Percentiles rank a stretch among this genome's conserved stretches.
These are phyloP conservation scores for Halichoeres trimaculatus DNA, from an alignment of 2,113 vertebrate species.

Conservation along the genomic window DNA sequence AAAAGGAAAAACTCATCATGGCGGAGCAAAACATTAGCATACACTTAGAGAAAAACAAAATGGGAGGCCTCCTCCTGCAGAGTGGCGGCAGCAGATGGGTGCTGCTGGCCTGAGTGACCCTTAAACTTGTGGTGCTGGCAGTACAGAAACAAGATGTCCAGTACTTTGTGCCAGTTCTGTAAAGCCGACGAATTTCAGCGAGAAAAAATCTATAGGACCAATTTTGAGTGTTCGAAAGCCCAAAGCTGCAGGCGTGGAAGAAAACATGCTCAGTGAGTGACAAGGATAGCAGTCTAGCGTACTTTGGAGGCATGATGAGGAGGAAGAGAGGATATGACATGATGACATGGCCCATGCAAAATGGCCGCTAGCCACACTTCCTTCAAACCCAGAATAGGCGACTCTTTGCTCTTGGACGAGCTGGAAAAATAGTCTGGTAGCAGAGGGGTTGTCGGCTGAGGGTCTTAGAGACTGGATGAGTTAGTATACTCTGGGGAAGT, in stretches of 20 bases:
- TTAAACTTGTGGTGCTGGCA: constrained; percentile 7
- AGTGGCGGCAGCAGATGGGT: constrained; percentile 32
- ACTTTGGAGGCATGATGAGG: constrained; percentile 61
- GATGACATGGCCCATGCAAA: constrained; percentile 81
- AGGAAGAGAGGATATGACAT: constrained; percentile 55
- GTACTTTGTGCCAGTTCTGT: constrained; percentile 28
- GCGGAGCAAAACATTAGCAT: constrained; percentile 10
- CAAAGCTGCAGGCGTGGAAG: constrained; percentile 38
- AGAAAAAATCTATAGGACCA: not conserved
- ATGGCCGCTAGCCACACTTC: constrained; percentile 72
- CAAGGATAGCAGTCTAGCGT: constrained; percentile 70
- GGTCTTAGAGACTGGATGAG: constrained; percentile 69
- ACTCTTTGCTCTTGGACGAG: constrained; percentile 80
- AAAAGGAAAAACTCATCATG: not conserved
- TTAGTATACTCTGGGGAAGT: constrained; percentile 75
- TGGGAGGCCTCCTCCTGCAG: constrained; percentile 19
- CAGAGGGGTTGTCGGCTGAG: constrained; percentile 44
- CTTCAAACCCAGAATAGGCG: constrained; percentile 79
- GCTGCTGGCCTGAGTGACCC: constrained; percentile 31
- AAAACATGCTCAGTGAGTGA: constrained; percentile 91
- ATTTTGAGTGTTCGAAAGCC: constrained; percentile 18
- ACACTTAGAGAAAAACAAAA: constrained; percentile 33
- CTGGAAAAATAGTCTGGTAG: constrained; percentile 54
- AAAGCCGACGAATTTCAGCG: constrained; percentile 5
- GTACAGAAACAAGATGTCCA: constrained; percentile 11